Percentiles rank a stretch among this genome's conserved stretches.
These are phyloP conservation scores for Drosophila cognata DNA, from an alignment of 2,888 invertebrate species.

Conservation along the genomic window DNA sequence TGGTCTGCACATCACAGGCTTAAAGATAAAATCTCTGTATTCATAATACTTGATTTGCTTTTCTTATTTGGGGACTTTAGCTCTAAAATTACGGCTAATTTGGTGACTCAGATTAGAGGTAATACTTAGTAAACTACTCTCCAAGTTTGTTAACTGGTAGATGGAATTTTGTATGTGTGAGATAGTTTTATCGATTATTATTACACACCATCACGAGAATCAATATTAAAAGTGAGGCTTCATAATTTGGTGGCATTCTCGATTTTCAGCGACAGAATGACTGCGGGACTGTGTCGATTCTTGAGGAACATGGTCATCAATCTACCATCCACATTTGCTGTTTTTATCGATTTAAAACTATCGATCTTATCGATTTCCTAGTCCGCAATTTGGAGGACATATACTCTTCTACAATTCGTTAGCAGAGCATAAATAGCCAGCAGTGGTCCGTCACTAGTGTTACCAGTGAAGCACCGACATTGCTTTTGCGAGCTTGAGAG, in stretches of 20 bases:
- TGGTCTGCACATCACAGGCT: background rate
- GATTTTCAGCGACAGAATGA: background rate
- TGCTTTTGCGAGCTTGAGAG: background rate
- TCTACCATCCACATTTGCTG: background rate
- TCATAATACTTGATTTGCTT: background rate
- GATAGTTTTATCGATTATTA: background rate
- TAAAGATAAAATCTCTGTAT: background rate
- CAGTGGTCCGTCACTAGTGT: conserved; percentile 4
- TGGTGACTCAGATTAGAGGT: background rate
- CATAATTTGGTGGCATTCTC: background rate
- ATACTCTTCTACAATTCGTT: background rate
- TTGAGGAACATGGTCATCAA: background rate
- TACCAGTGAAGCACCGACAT: background rate
- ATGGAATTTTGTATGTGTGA: background rate
- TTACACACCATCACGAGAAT: background rate
- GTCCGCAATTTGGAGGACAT: background rate
- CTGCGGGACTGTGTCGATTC: background rate
- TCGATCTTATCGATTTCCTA: background rate
- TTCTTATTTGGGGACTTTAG: background rate
- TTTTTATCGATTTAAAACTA: background rate
- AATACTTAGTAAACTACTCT: background rate
- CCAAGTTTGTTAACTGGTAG: background rate
- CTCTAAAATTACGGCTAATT: background rate
- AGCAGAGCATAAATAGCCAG: background rate
- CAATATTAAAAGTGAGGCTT: background rate